Base-by-base conservation (phyloP, 2,113 vertebrate species). In the Hydrochoerus hydrochaeris region DNA sequence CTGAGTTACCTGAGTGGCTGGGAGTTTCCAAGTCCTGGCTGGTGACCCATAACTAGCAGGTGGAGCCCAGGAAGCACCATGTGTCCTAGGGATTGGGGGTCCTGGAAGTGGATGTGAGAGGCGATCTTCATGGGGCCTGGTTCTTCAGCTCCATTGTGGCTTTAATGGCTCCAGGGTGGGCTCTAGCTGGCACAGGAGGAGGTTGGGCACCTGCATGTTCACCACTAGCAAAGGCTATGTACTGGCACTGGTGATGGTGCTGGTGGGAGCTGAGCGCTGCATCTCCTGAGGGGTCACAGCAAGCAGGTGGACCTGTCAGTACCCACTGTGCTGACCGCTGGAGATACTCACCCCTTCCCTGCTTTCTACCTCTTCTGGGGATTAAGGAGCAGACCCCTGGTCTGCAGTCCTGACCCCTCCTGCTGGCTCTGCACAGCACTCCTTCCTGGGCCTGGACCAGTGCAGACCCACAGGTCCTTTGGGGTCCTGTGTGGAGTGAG, bases 91-190 rank as follows among this genome's bases (percentile, higher is more conserved):
- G 32, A 7, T 7, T 5, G 26, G 63, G 32, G 62, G 7, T 20
- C 13, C 6, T 13, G 35, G 46, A n/a, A 8, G 0, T 44, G 52
- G 4, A 17, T 69, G 57, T 75, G 38, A 82, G 71, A 62, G 12
- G 14, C 7, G 9, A 9, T 22, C 35, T 7, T 52, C 4, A 0
- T 3, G 7, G n/a, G 7, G 0, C 1, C 0, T 10, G 9, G 0
- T 35, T 77, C 52, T 57, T 49, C 32, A 71, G 81, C 58, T 5
- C 12, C 8, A 1, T 10, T 46, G 24, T 30, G 32, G 16, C n/a
- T 35, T 14, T 38, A 4, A 7, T 1, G 30, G 22, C 0, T 67
- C 49, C 30, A 77, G 26, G 49, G 26, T 60, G 14, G 67, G 28
- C 32, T 24, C 57, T 75, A 41, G 80, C 30, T 63, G 54, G 41